Conservation (phyloP, 1,140 invertebrate genomes). For the Globodera ellingtonae region DNA sequence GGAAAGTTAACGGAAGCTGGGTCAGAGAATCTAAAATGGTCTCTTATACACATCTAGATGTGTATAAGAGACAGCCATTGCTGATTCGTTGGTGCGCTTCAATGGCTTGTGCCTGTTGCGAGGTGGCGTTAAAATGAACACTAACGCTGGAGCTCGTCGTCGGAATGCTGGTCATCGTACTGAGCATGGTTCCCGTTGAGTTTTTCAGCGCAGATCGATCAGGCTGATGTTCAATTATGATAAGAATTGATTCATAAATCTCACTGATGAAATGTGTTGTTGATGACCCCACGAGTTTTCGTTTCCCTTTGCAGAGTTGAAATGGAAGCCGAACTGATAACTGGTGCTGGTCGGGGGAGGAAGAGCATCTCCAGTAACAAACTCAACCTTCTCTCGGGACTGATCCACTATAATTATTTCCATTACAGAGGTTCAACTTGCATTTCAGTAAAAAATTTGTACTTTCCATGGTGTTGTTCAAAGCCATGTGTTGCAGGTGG, state of each 20-base stretch:
- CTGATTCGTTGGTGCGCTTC: conserved; percentile 13
- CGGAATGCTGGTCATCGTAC: conserved; percentile 25
- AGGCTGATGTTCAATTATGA: not conserved
- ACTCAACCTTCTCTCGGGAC: conserved; percentile 28
- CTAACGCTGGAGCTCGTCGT: conserved; percentile 26
- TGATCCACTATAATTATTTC: conserved; percentile 4
- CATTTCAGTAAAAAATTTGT: not conserved
- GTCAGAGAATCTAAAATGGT: conserved; percentile 17
- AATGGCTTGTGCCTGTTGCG: conserved; percentile 6
- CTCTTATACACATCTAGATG: no score
- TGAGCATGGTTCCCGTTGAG: conserved; percentile 17
- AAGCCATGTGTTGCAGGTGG: conserved; percentile 10
- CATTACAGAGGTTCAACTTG: not conserved
- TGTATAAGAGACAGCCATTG: no score
- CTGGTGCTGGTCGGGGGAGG: conserved; percentile 2
- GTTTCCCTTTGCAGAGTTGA: not conserved
- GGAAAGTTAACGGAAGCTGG: conserved; percentile 25
- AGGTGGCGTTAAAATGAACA: conserved; percentile 17
- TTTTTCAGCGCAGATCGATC: conserved; percentile 20
- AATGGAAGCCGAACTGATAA: conserved; percentile 28
- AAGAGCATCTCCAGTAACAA: conserved; percentile 15
- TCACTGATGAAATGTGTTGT: conserved; percentile 22
- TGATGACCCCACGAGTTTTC: conserved; percentile 6
- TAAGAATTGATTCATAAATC: conserved; percentile 1
- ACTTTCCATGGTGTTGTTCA: conserved; percentile 2